Evolutionary conservation across 2,797 vertebrate genomes (phyloP), one percentile per base, ranked within the genome.

Genomic region (Gallirallus australis): DNA sequence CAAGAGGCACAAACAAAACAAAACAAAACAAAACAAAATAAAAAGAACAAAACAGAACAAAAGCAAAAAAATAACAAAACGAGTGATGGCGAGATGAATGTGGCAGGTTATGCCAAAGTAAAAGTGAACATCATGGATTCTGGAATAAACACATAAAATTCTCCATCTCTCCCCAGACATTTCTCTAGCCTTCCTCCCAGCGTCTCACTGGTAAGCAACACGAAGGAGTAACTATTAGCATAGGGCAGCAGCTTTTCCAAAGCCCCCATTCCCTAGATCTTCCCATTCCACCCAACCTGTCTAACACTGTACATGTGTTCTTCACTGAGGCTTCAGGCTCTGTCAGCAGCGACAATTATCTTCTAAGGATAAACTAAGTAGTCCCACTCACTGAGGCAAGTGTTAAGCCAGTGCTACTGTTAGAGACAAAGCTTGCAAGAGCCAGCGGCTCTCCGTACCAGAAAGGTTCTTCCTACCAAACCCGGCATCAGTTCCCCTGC

Each of bases 71-170:
- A 42, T 37, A 42, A 42, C 40, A 37, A 42, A 85, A 90, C 82
- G 57, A 92, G 70, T 95, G 97, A 97, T 75, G 96, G 93, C 94
- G 86, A 87, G 86, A 82, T 84, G 92, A 97, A 96, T 86, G 88
- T 24, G 94, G 95, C 94, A 93, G 68, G 60, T 79, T 28, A 79
- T 4, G 91, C 75, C 91, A 97, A 98, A 97, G 90, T 83, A 96
- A 97, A 97, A 95, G 82, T 72, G 83, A 96, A 95, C 79, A 90
- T 53, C 82, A 86, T 76, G 91, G 92, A 35, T 53, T 89, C 85
- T 48, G 61, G 89, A 71, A 89, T 76, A 79, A 66, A 88, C 68
- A 90, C 79, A 79, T 19, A 84, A 8, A 71, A 47, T 79, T 89
- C 71, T 94, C 92, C 91, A 95, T 94, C 89, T 93, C 86, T 94